Evolutionary conservation across 2,797 vertebrate genomes (phyloP), one percentile per base, ranked within the genome.

Genomic region (Sebastes vulpes): DNA sequence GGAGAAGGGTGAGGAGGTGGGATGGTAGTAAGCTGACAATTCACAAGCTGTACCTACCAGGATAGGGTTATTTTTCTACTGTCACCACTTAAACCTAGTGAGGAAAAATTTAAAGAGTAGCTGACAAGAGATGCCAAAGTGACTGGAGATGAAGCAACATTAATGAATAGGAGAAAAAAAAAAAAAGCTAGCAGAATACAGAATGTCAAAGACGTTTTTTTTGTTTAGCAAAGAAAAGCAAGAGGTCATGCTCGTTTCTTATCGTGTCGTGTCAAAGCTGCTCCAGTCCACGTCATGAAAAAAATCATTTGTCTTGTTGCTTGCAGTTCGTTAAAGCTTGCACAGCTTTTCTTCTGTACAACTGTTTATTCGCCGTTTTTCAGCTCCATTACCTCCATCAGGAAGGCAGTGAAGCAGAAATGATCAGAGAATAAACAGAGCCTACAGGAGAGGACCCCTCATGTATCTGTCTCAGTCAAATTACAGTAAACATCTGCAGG

Each of bases 71-170:
- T 96, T 95, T 96, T 95, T 96, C 95, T 96, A 97, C 92, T 94
- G 96, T 96, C 96, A 96, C 90, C 96, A 96, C 90, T 96, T 96
- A 97, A 93, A 97, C 96, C 96, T 97, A 96, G 94, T 96, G 93
- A 96, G 95, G 95, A 97, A 93, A 97, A 92, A 96, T 95, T 93
- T 96, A 94, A 93, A 97, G 84, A 96, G 93, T 83, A 93, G 94
- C 96, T 96, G 94, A 96, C 96, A 96, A 93, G 93, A 84, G 86
- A 91, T 95, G 95, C 91, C 91, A 88, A 92, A 93, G 94, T 95
- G 94, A 93, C 90, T 58, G 77, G 69, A 94, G 91, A 92, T 94
- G 92, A 94, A 91, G 80, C 91, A 92, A 94, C 91, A 95, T 91
- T 88, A 83, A 94, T 93, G 86, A 93, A 86, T 88, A 86, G 81